These are phyloP conservation scores for Achroia grisella DNA, from an alignment of 1,140 invertebrate species.

Conservation along the genomic window DNA sequence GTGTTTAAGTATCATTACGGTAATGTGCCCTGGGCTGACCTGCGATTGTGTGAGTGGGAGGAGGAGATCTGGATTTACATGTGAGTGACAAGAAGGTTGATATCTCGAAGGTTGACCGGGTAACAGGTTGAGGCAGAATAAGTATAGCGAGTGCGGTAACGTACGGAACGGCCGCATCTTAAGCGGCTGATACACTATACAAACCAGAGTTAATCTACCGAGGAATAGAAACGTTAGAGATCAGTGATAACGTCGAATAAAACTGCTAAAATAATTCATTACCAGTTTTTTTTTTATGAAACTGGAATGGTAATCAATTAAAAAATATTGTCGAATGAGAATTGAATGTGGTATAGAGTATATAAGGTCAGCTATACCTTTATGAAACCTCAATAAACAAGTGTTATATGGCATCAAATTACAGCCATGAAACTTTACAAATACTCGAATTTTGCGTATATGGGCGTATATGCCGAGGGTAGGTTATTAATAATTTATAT, in stretches of 20 bases:
- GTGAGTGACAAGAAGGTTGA: constrained; percentile 28
- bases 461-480: too few species aligned
- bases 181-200: constrained; percentile 13
- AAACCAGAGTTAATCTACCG: neutral
- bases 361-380: too few species aligned
- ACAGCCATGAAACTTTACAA: too few species aligned
- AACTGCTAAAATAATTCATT: too few species aligned
- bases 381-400: too few species aligned
- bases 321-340: too few species aligned
- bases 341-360: too few species aligned
- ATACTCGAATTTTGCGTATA: too few species aligned
- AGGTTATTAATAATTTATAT: too few species aligned
- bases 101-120: constrained; percentile 55
- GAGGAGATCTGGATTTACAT: constrained; percentile 13
- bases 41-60: constrained; percentile 39
- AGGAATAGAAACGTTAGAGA: neutral
- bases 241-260: neutral
- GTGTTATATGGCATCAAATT: too few species aligned
- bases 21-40: constrained; percentile 61
- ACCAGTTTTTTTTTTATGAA: too few species aligned
- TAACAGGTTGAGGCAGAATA: constrained; percentile 66
- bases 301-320: too few species aligned
- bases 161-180: constrained; percentile 40
- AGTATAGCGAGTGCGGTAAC: constrained; percentile 62
- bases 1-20: constrained; percentile 71